Percentiles rank a stretch among this genome's conserved stretches.
These are phyloP conservation scores for Corythoichthys haematopterus DNA, from an alignment of 2,113 vertebrate species.

Conservation along the genomic window DNA sequence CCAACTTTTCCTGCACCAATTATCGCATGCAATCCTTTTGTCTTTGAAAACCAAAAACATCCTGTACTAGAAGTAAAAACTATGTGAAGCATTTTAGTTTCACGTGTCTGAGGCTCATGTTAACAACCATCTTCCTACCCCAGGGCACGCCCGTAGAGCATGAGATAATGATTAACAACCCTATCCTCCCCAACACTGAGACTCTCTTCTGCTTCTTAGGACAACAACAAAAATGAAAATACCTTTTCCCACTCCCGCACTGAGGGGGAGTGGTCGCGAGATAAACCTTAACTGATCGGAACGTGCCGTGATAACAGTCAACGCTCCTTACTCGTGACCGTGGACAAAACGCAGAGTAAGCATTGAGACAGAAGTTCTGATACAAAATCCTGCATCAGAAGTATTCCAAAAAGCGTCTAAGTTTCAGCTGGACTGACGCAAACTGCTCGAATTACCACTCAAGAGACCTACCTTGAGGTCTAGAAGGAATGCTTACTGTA, in stretches of 20 bases:
- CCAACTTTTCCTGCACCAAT: too few species aligned
- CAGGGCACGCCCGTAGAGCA: neutral
- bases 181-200: neutral
- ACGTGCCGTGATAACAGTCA: constrained; percentile 15
- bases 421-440: neutral
- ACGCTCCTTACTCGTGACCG: neutral
- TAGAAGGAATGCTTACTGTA: too few species aligned
- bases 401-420: neutral
- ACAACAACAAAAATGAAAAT: constrained; percentile 8
- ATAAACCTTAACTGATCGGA: constrained; percentile 40
- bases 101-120: neutral
- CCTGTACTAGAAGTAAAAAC: neutral
- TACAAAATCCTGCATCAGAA: neutral
- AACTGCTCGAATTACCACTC: neutral
- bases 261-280: constrained; percentile 35
- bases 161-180: constrained; percentile 8
- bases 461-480: too few species aligned
- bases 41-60: too few species aligned
- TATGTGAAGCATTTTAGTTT: neutral
- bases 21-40: too few species aligned
- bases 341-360: constrained; percentile 10
- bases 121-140: neutral
- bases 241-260: neutral
- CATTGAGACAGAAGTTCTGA: neutral
- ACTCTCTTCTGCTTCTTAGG: neutral